phyloP scores from a whole-genome alignment of 2,113 vertebrate species.

The Mystacornis crossleyi region DNA sequence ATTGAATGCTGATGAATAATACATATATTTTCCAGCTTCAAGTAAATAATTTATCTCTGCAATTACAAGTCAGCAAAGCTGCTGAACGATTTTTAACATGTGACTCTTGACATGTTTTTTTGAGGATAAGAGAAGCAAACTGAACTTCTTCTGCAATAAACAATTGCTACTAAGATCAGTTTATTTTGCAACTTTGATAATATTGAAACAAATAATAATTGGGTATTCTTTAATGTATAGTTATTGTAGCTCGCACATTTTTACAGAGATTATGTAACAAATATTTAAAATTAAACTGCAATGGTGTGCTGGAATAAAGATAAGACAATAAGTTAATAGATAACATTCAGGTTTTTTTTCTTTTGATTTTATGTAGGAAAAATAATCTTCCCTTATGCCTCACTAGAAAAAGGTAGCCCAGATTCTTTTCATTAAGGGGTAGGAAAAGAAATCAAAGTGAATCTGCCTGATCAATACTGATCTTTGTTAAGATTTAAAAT shows the following conservation, averaged over 20 bases:
- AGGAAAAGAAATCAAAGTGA: neutral
- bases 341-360: neutral
- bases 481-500: neutral
- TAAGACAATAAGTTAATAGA: neutral
- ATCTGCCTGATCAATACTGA: neutral
- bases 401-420: neutral
- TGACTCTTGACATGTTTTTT: neutral
- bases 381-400: neutral
- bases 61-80: slow-evolving; percentile 34
- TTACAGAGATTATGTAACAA: neutral
- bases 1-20: slow-evolving; percentile 38
- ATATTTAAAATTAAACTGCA: neutral
- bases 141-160: neutral
- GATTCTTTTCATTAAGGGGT: neutral
- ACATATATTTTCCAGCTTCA: slow-evolving; percentile 9
- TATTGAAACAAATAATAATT: neutral
- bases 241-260: neutral
- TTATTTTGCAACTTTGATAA: slow-evolving; percentile 44
- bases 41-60: neutral
- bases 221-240: neutral
- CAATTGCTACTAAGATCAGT: slow-evolving; percentile 14
- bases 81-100: neutral
- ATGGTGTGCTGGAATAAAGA: neutral
- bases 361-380: neutral
- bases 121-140: neutral